phyloP scores from a whole-genome alignment of 2,888 invertebrate genomes.

The Megamerina dolium region DNA sequence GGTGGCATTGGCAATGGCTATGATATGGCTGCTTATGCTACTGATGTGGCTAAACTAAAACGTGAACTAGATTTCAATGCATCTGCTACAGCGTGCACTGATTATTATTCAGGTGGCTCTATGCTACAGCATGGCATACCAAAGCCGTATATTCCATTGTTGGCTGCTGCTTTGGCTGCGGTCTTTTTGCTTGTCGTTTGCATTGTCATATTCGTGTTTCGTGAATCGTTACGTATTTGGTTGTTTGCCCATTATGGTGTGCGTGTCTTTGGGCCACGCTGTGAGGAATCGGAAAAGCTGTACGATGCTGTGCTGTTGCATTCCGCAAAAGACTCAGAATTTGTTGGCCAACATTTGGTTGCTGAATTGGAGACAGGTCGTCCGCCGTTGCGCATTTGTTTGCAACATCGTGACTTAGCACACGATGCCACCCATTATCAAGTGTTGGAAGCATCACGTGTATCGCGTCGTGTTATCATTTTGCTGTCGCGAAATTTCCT shows the following conservation, averaged over 20 bases:
- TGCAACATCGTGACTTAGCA: conserved; percentile 81
- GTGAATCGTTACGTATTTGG: conserved; percentile 81
- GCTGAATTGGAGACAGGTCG: conserved; percentile 77
- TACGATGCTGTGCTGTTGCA: conserved; percentile 92
- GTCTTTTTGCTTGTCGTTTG: conserved; percentile 69
- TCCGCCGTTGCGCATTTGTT: conserved; percentile 69
- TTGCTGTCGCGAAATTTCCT: conserved; percentile 85
- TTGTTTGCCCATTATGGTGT: conserved; percentile 81
- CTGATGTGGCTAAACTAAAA: conserved; percentile 50
- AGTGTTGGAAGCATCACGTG: conserved; percentile 79
- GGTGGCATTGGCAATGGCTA: conserved; percentile 43
- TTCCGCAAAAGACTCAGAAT: conserved; percentile 86
- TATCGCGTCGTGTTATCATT: conserved; percentile 79
- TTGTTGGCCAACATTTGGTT: conserved; percentile 78
- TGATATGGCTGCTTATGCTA: conserved; percentile 1
- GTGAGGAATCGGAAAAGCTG: conserved; percentile 76
- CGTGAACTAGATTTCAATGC: conserved; percentile 78
- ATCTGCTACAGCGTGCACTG: conserved; percentile 67
- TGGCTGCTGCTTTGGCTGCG: conserved; percentile 72
- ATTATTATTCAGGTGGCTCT: conserved; percentile 70
- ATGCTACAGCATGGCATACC: conserved; percentile 80
- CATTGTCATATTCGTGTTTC: conserved; percentile 75
- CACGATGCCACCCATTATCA: conserved; percentile 58
- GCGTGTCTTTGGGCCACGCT: conserved; percentile 68
- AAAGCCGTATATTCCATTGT: conserved; percentile 73